Evolutionary conservation across 2,113 vertebrate genomes (phyloP).

Genomic region (Oryctolagus cuniculus): mOryCun1.1 NC_091453.1:17823501-17824000

Average conservation of each 20-base stretch:
- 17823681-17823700: slow-evolving; percentile 18
- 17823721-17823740: not conserved
- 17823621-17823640: not conserved
- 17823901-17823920: too few species aligned
- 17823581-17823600: slow-evolving; percentile 11
- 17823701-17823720: slow-evolving; percentile 13
- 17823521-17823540: not conserved
- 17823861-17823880: too few species aligned
- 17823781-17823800: too few species aligned
- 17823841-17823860: too few species aligned
- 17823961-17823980: too few species aligned
- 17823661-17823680: not conserved
- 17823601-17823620: slow-evolving; percentile 43
- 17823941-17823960: too few species aligned
- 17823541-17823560: slow-evolving; percentile 13
- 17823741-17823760: not conserved
- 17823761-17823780: too few species aligned
- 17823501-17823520: slow-evolving; percentile 18
- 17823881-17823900: too few species aligned
- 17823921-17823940: too few species aligned
- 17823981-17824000: too few species aligned
- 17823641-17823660: not conserved
- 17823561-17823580: not conserved
- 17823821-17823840: too few species aligned
- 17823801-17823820: too few species aligned